Conservation (phyloP, 2,797 vertebrate genomes). For the Chloroceryle inda region DNA sequence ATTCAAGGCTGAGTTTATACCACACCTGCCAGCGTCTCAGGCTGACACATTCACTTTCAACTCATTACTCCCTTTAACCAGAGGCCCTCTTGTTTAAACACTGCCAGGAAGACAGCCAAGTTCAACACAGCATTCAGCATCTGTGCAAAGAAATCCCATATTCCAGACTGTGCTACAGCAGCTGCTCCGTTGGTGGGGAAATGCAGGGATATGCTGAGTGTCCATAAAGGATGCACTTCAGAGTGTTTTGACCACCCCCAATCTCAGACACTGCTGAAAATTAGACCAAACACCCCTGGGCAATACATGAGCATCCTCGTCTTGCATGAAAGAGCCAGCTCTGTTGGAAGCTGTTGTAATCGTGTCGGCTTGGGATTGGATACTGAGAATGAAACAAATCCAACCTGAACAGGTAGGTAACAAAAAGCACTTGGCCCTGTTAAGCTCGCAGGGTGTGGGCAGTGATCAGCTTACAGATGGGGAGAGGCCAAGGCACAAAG, state of each 20-base stretch:
- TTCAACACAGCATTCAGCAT: not conserved
- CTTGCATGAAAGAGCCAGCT: not conserved
- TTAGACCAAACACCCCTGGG: not conserved
- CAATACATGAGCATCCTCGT: accelerated
- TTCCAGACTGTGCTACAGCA: not conserved
- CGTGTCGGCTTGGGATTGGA: not conserved
- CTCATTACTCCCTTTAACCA: not conserved
- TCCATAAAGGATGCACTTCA: accelerated
- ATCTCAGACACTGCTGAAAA: not conserved
- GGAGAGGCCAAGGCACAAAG: not conserved
- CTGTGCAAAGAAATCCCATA: not conserved
- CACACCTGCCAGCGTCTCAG: not conserved
- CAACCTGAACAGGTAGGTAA: not conserved
- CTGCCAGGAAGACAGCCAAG: not conserved
- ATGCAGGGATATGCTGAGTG: too few relatives aligned
- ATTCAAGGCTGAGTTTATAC: not conserved
- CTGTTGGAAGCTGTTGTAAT: not conserved
- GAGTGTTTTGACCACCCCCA: not conserved
- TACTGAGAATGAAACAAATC: not conserved
- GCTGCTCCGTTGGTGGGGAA: not conserved
- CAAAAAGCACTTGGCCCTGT: not conserved
- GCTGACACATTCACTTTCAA: not conserved
- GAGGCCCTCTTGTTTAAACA: not conserved
- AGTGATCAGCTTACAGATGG: not conserved
- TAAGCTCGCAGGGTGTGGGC: not conserved